A percentile compares a stretch with the other conserved stretches of the same genome.
These are phyloP conservation scores for Acleris sparsana DNA, from an alignment of 2,888 invertebrate species.

Conservation along the genomic window DNA sequence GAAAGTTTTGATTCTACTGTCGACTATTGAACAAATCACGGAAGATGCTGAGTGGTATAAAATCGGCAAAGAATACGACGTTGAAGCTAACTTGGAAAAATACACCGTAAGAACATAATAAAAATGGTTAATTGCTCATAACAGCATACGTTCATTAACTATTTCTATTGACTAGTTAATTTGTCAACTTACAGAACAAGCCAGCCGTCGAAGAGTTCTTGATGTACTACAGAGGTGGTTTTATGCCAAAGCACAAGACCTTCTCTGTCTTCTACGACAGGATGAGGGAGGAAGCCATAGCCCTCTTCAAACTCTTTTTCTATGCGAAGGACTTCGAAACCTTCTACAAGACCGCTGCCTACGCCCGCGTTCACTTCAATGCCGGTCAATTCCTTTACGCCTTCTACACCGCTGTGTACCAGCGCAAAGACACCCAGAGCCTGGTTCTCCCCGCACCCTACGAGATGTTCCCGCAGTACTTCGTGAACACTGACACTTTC, in stretches of 20 bases:
- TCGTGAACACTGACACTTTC: conserved; percentile 84
- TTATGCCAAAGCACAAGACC: conserved; percentile 73
- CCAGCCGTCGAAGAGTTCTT: conserved; percentile 73
- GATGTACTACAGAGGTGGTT: conserved; percentile 65
- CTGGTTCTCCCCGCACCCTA: conserved; percentile 85
- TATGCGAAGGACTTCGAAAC: conserved; percentile 84
- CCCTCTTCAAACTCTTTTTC: conserved; percentile 83
- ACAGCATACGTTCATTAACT: background rate
- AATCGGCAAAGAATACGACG: conserved; percentile 44
- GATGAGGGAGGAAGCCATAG: conserved; percentile 74
- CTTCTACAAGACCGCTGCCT: conserved; percentile 83
- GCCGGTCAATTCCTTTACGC: conserved; percentile 85
- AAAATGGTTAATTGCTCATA: conserved; percentile 36
- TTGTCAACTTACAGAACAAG: conserved; percentile 61
- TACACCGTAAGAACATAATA: conserved; percentile 64
- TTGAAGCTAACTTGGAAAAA: conserved; percentile 64
- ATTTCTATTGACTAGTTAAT: background rate
- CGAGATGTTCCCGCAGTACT: conserved; percentile 86
- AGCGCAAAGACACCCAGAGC: conserved; percentile 83
- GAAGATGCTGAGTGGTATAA: conserved; percentile 43
- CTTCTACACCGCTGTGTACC: conserved; percentile 83
- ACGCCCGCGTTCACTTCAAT: conserved; percentile 83
- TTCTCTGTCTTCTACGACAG: conserved; percentile 79
- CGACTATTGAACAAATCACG: conserved; percentile 53
- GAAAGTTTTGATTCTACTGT: conserved; percentile 56